Evolutionary conservation across 2,797 vertebrate species (phyloP).

Genomic region (Hemitrygon akajei): DNA sequence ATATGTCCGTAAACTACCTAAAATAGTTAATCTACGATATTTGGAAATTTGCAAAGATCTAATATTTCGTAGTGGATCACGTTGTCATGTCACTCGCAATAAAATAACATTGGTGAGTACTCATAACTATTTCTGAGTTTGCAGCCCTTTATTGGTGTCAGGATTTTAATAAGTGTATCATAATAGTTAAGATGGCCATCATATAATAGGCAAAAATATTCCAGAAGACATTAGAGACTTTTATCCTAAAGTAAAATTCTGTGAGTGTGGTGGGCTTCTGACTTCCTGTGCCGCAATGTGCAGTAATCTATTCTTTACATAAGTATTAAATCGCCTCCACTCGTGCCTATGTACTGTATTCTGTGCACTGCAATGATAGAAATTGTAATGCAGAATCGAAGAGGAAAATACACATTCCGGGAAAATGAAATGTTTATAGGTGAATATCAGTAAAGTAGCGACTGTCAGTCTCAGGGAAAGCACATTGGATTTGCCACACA

Average conservation of each 20-base stretch:
- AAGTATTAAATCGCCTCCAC: slow-evolving; percentile 39
- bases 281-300: slow-evolving; percentile 54
- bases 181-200: background rate
- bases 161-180: background rate
- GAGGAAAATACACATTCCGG: background rate
- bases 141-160: background rate
- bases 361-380: slow-evolving; percentile 38
- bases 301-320: slow-evolving; percentile 42
- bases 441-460: background rate
- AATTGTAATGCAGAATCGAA: background rate
- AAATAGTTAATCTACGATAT: background rate
- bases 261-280: slow-evolving; percentile 28
- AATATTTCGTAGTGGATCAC: background rate
- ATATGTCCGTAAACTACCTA: background rate
- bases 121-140: background rate
- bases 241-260: background rate
- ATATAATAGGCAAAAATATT: background rate
- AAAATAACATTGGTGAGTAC: background rate
- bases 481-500: background rate
- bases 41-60: background rate
- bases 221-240: background rate
- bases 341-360: slow-evolving; percentile 44
- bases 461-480: background rate
- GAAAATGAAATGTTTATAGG: background rate
- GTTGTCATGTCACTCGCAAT: background rate